Base-by-base conservation (phyloP, 2,888 invertebrate species). In the Drosophila borealis region DNA sequence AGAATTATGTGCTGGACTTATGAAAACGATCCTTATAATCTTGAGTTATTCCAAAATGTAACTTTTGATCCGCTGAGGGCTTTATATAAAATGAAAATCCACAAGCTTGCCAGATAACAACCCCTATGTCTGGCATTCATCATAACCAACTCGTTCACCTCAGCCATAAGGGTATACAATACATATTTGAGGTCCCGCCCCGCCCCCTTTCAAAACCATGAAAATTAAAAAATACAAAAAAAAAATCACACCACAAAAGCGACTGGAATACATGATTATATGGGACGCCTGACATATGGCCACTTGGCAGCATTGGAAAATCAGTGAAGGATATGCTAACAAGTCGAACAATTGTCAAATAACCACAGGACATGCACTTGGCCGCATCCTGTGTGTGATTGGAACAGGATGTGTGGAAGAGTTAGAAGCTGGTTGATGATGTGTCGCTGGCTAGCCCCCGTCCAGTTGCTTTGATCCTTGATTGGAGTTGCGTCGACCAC, bases 281-380 rank as follows among this genome's bases (percentile, higher is more conserved):
- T 42, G 70, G 60, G 71, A 74, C 69, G 54, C 21, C 49, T 70
- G 89, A 74, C 88, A 89, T 75, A 80, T 74, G 86, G 88, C 68
- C 90, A 86, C 71, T 78, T 80, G 81, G 79, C 29, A 21, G 65
- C 56, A 39, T 54, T 57, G 44, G 41, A 25, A 64, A 83, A 72
- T 61, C 71, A 45, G 54, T 41, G 54, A 70, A 71, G 85, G 79
- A 81, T 81, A 81, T 87, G 81, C 74, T 50, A 80, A 88, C 74
- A 82, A 60, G 63, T 53, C 57, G 61, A 70, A 84, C 65, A 78
- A 85, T 85, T 76, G 68, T 68, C 55, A 78, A 88, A 86, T 76
- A 90, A 79, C 81, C 85, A 79, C 85, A 89, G 83, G 87, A 88
- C 70, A 80, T 89, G 80, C 89, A 88, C 87, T 77, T 88, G 89